phyloP scores from a whole-genome alignment of 2,113 vertebrate species.

The Oryzias woworae region DNA sequence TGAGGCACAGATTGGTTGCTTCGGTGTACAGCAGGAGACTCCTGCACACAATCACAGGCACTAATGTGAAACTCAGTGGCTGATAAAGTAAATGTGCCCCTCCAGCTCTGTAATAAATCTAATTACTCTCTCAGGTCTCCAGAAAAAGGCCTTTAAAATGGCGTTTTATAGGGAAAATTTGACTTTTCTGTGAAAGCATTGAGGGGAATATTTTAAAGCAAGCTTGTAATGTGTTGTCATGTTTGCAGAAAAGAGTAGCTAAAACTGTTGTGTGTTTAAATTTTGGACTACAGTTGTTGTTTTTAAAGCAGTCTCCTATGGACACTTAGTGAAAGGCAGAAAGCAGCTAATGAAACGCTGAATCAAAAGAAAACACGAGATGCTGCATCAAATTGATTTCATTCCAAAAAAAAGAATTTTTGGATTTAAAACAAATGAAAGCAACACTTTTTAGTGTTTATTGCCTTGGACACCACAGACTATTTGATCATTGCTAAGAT shows the following conservation, averaged over 20 bases:
- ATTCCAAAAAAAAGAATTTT: too few relatives aligned
- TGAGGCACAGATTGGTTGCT: conserved; percentile 24
- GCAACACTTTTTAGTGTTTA: too few relatives aligned
- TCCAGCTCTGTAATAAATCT: conserved; percentile 11
- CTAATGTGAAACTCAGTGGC: conserved; percentile 18
- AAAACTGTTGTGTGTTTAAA: conserved; percentile 42
- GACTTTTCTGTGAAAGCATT: conserved; percentile 44
- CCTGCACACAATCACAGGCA: conserved; percentile 20
- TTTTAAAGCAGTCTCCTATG: conserved; percentile 8
- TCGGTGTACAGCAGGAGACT: conserved; percentile 16
- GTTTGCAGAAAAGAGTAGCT: conserved; percentile 32
- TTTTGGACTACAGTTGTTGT: conserved; percentile 26
- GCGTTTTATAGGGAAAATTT: conserved; percentile 52
- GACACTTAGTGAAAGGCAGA: neutral
- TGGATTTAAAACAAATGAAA: too few relatives aligned
- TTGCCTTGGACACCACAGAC: too few relatives aligned
- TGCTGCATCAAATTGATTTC: neutral
- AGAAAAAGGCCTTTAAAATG: conserved; percentile 43
- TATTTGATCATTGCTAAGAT: too few relatives aligned
- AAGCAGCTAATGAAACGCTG: neutral
- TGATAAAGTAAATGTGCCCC: conserved; percentile 9
- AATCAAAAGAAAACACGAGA: neutral
- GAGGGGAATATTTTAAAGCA: conserved; percentile 65
- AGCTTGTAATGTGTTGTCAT: conserved; percentile 43
- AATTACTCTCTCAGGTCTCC: conserved; percentile 37